Evolutionary conservation across 2,888 invertebrate species (phyloP).

Genomic region (Ephialtes manifestator): DNA sequence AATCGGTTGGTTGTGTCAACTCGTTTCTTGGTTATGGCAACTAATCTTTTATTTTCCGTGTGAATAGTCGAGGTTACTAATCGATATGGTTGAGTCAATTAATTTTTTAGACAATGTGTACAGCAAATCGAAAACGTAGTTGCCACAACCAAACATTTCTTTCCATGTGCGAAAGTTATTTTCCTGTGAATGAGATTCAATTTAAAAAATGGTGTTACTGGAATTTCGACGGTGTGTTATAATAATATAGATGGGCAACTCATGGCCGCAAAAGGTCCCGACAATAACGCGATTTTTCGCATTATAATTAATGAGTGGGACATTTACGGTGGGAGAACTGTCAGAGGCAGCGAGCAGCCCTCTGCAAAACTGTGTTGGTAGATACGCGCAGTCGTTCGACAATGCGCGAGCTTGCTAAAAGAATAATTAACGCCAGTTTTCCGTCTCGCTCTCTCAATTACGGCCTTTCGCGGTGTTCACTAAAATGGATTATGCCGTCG

Average conservation of each 20-base stretch:
- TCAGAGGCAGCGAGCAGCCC: conserved; percentile 54
- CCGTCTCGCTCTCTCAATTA: conserved; percentile 48
- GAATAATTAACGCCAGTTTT: conserved; percentile 66
- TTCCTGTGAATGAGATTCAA: background rate
- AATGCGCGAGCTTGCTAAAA: conserved; percentile 63
- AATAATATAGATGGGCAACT: conserved; percentile 29
- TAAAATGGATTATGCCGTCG: conserved; percentile 66
- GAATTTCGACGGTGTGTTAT: conserved; percentile 26
- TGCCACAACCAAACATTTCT: too few relatives aligned
- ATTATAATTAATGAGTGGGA: conserved; percentile 64
- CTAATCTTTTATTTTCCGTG: too few relatives aligned
- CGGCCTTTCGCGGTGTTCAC: conserved; percentile 57
- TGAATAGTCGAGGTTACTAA: too few relatives aligned
- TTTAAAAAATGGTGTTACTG: background rate
- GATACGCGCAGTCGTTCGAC: conserved; percentile 57
- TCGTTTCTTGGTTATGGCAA: too few relatives aligned
- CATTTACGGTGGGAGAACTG: conserved; percentile 63
- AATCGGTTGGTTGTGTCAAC: too few relatives aligned
- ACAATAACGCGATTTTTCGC: conserved; percentile 60
- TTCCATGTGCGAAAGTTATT: too few relatives aligned
- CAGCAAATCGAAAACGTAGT: too few relatives aligned
- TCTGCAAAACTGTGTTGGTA: conserved; percentile 46
- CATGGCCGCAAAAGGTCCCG: conserved; percentile 52
- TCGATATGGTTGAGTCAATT: too few relatives aligned
- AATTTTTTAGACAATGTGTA: too few relatives aligned